A percentile compares a stretch with the other conserved stretches of the same genome.
Conservation (phyloP, 2,888 invertebrate genomes). For the Drosophila subsilvestris region DNA sequence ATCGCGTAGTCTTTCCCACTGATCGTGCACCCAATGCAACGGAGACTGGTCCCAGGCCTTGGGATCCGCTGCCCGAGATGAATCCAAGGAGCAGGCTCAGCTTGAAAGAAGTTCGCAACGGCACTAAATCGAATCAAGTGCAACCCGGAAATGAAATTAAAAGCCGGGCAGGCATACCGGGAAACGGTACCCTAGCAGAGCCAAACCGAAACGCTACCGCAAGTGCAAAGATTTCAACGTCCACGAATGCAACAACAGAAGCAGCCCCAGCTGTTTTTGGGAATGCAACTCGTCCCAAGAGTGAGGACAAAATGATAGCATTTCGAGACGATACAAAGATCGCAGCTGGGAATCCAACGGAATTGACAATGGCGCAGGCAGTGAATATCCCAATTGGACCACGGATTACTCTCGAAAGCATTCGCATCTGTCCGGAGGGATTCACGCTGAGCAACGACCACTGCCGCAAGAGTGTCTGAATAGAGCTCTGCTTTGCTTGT, state of each 20-base stretch:
- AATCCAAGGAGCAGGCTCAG: constrained; percentile 1
- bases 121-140: background rate
- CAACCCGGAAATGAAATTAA: background rate
- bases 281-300: constrained; percentile 2
- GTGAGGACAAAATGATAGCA: constrained; percentile 29
- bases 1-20: constrained; percentile 35
- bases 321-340: constrained; percentile 11
- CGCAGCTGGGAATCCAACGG: constrained; percentile 1
- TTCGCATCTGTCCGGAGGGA: constrained; percentile 50
- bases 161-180: background rate
- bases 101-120: too few relatives aligned
- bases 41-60: background rate
- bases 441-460: constrained; percentile 30
- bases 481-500: too few relatives aligned
- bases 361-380: background rate
- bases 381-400: constrained; percentile 29
- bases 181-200: background rate
- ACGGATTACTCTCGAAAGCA: constrained; percentile 59
- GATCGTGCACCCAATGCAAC: constrained; percentile 2
- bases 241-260: background rate
- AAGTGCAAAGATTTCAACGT: background rate
- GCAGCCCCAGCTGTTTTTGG: background rate
- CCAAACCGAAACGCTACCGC: too few relatives aligned
- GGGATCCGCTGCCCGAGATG: constrained; percentile 4
- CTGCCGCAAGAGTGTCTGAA: constrained; percentile 57